Evolutionary conservation across 2,797 vertebrate species (phyloP).

Genomic region (Ambastaia sidthimunki): DNA sequence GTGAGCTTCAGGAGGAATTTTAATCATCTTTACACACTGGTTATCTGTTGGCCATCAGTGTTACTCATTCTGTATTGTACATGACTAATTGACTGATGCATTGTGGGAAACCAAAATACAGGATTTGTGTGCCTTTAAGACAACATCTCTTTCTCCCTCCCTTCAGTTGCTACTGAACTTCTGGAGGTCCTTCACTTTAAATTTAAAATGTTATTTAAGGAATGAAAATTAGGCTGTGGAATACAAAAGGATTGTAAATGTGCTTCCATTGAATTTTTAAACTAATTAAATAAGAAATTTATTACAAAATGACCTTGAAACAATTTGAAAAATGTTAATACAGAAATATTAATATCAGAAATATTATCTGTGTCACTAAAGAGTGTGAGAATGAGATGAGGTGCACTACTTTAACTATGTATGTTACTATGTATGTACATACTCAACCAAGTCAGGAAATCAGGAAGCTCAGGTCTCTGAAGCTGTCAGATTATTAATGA

Average conservation of each 20-base stretch:
- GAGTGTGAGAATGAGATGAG: no score
- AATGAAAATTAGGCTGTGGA: background rate
- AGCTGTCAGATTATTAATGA: constrained; percentile 2
- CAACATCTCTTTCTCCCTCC: background rate
- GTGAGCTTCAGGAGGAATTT: constrained; percentile 13
- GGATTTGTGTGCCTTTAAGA: background rate
- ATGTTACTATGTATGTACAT: background rate
- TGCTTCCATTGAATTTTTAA: background rate
- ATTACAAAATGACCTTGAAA: background rate
- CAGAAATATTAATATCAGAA: background rate
- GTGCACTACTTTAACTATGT: background rate
- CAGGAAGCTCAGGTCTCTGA: background rate
- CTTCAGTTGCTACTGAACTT: no score
- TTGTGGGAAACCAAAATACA: background rate
- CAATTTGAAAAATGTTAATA: background rate
- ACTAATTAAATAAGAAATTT: background rate
- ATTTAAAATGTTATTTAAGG: background rate
- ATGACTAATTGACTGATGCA: background rate
- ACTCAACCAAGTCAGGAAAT: constrained; percentile 3
- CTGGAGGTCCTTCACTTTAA: background rate
- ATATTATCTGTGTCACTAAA: no score
- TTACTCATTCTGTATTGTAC: background rate
- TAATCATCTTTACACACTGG: background rate
- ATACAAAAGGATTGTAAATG: background rate
- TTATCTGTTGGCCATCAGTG: background rate